Conservation (phyloP, 1,140 invertebrate species). For the Bombus superbus region DNA sequence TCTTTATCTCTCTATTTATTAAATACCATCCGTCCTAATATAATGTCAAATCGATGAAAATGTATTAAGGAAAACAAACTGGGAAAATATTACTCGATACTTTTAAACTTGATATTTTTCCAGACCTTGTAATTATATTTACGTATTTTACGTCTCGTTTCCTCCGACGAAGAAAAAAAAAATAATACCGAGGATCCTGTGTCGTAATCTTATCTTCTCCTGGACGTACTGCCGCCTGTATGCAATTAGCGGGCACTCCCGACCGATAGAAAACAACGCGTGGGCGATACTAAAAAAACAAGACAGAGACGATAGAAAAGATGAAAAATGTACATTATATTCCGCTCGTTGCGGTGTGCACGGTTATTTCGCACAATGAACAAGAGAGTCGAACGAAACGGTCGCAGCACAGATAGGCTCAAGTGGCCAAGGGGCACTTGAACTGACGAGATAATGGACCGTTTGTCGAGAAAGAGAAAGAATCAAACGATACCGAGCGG, state of each 20-base stretch:
- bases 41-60: background rate
- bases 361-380: constrained; percentile 60
- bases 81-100: background rate
- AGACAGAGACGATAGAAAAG: background rate
- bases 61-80: background rate
- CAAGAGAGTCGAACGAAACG: constrained; percentile 52
- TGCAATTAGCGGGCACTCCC: background rate
- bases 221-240: too few relatives aligned
- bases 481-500: constrained; percentile 68
- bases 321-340: constrained; percentile 3
- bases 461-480: constrained; percentile 75
- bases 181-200: background rate
- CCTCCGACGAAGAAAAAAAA: background rate
- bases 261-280: background rate
- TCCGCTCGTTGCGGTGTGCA: background rate
- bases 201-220: constrained; percentile 18
- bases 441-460: constrained; percentile 79
- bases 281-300: constrained; percentile 12
- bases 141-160: background rate
- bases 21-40: background rate
- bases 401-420: constrained; percentile 71
- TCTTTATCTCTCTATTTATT: background rate
- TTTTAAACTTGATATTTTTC: background rate
- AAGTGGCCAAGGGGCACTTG: constrained; percentile 77
- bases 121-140: background rate